A percentile compares a stretch with the other conserved stretches of the same genome.
These are phyloP conservation scores for Elysia chlorotica DNA, from an alignment of 1,140 invertebrate species.

Conservation along the genomic window DNA sequence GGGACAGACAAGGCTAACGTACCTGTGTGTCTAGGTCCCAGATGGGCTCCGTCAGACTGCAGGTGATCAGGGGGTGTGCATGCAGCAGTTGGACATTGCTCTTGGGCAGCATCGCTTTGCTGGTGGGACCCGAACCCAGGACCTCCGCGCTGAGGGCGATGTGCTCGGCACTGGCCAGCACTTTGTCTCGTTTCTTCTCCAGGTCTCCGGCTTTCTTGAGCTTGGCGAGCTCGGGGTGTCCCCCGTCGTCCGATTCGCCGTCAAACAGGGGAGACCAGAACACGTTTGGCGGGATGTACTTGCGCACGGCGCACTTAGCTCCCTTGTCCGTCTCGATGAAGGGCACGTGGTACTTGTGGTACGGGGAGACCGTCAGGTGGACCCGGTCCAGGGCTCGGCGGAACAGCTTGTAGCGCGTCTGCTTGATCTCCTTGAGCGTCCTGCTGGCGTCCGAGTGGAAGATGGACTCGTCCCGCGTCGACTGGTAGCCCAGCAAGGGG, in stretches of 20 bases:
- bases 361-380: conserved; percentile 84
- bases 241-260: too few species aligned
- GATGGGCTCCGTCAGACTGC: conserved; percentile 72
- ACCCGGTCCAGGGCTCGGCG: conserved; percentile 76
- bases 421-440: conserved; percentile 40
- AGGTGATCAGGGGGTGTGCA: conserved; percentile 75
- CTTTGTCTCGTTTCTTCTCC: too few species aligned
- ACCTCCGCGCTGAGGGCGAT: too few species aligned
- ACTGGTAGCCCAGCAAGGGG: conserved; percentile 58
- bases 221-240: too few species aligned
- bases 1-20: background rate
- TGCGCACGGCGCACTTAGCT: conserved; percentile 75
- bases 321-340: conserved; percentile 87
- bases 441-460: conserved; percentile 43
- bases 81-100: conserved; percentile 42
- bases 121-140: too few species aligned
- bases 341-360: conserved; percentile 81
- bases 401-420: conserved; percentile 66
- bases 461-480: conserved; percentile 57
- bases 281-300: conserved; percentile 80
- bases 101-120: conserved; percentile 28
- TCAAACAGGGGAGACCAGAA: conserved; percentile 72
- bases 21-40: conserved; percentile 45
- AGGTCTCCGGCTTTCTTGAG: too few species aligned
- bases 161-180: too few species aligned